Percentiles rank a stretch among this genome's conserved stretches.
Conservation (phyloP, 2,797 vertebrate species). For the Myioborus melanocephalus region DNA sequence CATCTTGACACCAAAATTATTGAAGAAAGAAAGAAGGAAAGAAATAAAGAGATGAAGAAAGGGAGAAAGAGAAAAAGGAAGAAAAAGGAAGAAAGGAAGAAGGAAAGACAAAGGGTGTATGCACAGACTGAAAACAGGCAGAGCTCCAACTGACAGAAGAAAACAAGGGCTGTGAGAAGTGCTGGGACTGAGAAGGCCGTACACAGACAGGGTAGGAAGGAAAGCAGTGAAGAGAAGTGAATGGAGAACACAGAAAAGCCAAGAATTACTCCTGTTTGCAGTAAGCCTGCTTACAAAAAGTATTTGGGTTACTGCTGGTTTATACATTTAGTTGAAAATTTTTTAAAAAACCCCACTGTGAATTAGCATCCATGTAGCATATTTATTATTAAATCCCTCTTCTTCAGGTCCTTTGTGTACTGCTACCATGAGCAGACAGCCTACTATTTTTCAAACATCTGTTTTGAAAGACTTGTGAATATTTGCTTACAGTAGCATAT, state of each 20-base stretch:
- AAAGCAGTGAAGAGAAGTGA: background rate
- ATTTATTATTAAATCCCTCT: background rate
- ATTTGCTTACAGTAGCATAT: constrained; percentile 60
- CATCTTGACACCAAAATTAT: background rate
- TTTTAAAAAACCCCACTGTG: background rate
- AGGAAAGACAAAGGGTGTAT: background rate
- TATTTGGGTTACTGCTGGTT: background rate
- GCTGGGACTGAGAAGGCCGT: background rate
- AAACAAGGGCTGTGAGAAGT: background rate
- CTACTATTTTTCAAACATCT: constrained; percentile 41
- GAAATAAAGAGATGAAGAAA: background rate
- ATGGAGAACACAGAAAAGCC: background rate
- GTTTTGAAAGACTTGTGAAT: constrained; percentile 29
- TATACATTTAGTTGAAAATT: background rate
- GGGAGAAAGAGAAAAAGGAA: background rate
- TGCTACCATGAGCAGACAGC: background rate
- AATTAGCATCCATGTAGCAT: background rate
- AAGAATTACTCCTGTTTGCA: background rate
- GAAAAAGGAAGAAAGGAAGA: too few relatives aligned
- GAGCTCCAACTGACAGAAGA: background rate
- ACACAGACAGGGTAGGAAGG: background rate
- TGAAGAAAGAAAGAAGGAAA: background rate
- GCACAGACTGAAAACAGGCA: background rate
- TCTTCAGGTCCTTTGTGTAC: background rate
- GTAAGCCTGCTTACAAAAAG: background rate